phyloP scores from a whole-genome alignment of 2,888 invertebrate genomes.

The Bhutanitis thaidina region DNA sequence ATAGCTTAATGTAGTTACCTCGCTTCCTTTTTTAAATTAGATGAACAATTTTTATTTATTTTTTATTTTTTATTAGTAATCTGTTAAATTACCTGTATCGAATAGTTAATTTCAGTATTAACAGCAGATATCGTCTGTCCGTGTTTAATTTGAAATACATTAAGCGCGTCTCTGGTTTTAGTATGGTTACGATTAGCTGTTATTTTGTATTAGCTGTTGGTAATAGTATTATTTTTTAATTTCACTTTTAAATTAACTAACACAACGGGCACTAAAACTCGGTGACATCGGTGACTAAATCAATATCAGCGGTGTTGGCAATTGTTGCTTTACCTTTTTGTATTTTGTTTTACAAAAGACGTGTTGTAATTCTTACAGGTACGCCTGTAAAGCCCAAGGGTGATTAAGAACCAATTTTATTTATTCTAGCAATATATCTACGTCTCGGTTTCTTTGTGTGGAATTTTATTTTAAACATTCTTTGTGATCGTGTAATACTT shows the following conservation, averaged over 20 bases:
- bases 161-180: background rate
- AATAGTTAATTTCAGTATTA: background rate
- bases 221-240: constrained; percentile 32
- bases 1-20: constrained; percentile 1
- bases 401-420: constrained; percentile 55
- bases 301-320: constrained; percentile 7
- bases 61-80: too few relatives aligned
- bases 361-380: constrained; percentile 67
- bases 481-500: constrained; percentile 39
- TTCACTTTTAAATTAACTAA: constrained; percentile 39
- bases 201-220: constrained; percentile 19
- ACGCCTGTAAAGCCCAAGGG: constrained; percentile 62
- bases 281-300: constrained; percentile 10
- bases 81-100: background rate
- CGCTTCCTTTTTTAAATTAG: too few relatives aligned
- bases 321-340: constrained; percentile 1
- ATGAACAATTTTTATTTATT: too few relatives aligned
- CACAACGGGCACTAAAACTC: constrained; percentile 31
- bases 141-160: background rate
- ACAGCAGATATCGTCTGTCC: background rate
- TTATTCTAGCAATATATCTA: constrained; percentile 37
- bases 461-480: constrained; percentile 30
- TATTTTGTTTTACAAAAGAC: constrained; percentile 13
- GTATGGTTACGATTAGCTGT: background rate
- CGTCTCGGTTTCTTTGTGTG: constrained; percentile 38